A percentile compares a stretch with the other conserved stretches of the same genome.
Evolutionary conservation across 2,113 vertebrate species (phyloP).

Genomic region (Eira barbara): DNA sequence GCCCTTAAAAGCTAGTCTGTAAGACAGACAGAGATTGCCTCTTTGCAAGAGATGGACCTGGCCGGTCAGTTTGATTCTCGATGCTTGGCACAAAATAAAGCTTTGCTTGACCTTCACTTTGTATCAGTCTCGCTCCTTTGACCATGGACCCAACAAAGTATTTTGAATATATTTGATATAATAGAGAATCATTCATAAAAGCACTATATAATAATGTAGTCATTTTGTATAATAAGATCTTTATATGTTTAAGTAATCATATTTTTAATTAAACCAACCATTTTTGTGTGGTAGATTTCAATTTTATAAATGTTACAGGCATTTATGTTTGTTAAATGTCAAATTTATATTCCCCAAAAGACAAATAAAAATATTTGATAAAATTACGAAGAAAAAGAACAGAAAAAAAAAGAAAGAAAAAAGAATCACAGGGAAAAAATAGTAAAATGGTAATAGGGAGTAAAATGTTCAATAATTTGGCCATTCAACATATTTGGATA

Average conservation of each 20-base stretch:
- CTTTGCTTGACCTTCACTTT: no score
- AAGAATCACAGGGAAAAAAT: not conserved
- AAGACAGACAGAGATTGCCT: no score
- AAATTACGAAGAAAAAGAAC: not conserved
- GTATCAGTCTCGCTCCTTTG: no score
- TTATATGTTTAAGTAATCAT: conserved; percentile 3
- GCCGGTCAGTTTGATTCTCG: no score
- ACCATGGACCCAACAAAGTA: not conserved
- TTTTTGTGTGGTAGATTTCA: not conserved
- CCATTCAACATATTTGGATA: not conserved
- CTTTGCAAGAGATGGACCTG: no score
- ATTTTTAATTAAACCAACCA: conserved; percentile 7
- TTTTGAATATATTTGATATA: not conserved
- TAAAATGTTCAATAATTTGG: conserved; percentile 39
- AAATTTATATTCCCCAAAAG: not conserved
- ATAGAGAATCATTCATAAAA: not conserved
- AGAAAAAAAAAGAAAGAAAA: not conserved
- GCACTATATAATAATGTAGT: not conserved
- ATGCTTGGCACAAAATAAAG: no score
- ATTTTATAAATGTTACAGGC: not conserved
- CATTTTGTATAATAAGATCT: not conserved
- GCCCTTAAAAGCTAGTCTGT: no score
- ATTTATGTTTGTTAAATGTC: conserved; percentile 9
- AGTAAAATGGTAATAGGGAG: not conserved
- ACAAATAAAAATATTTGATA: conserved; percentile 3